phyloP scores from a whole-genome alignment of 1,140 invertebrate genomes.

The Eufriesea mexicana region DNA sequence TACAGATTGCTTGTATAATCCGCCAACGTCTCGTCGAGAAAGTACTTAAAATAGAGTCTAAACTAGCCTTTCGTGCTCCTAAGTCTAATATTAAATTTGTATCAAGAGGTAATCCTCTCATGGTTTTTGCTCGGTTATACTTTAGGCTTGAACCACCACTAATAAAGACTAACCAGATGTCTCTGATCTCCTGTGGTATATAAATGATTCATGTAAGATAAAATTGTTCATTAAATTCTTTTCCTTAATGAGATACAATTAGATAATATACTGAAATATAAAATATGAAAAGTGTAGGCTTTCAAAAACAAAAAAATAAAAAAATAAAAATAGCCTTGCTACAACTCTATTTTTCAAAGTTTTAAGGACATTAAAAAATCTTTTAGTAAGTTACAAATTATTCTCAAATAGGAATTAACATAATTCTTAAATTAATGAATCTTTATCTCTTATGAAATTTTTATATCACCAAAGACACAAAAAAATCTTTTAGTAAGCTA shows the following conservation, averaged over 20 bases:
- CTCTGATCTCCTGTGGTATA: background rate
- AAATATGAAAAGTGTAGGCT: background rate
- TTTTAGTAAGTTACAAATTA: background rate
- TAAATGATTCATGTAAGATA: background rate
- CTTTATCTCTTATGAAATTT: background rate
- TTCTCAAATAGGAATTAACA: too few relatives aligned
- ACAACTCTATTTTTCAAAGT: background rate
- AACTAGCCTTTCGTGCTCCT: conserved; percentile 71
- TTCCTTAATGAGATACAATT: background rate
- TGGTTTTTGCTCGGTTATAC: conserved; percentile 49
- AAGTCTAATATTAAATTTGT: conserved; percentile 60
- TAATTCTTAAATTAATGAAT: too few relatives aligned
- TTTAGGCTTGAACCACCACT: background rate
- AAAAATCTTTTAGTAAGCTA: background rate
- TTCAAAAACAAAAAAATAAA: too few relatives aligned
- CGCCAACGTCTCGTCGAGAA: conserved; percentile 63
- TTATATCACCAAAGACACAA: too few relatives aligned
- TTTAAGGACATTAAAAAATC: background rate
- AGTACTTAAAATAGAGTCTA: conserved; percentile 80
- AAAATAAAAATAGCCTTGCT: background rate
- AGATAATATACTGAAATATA: background rate
- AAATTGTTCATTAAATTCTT: background rate
- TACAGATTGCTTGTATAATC: conserved; percentile 70
- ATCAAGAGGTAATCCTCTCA: background rate
- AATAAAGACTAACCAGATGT: background rate